These are phyloP conservation scores for Troilus luridus DNA, from an alignment of 2,888 invertebrate genomes.

Conservation along the genomic window DNA sequence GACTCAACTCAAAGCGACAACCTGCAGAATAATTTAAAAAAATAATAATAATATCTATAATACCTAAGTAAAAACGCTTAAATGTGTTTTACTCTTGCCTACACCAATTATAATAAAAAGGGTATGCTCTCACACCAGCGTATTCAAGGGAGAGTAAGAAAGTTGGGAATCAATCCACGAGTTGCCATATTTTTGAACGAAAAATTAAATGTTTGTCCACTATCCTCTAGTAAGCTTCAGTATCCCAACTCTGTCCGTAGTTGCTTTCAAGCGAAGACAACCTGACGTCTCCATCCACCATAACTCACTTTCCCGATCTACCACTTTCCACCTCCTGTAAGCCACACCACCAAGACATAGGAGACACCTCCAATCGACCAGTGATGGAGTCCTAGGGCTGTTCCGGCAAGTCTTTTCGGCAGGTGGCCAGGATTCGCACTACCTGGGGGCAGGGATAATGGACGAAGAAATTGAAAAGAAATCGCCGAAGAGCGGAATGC, in stretches of 20 bases:
- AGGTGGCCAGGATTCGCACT: neutral
- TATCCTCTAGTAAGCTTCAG: neutral
- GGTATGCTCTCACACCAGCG: no score
- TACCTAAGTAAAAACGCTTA: no score
- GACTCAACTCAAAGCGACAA: no score
- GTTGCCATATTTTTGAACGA: neutral
- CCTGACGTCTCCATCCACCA: neutral
- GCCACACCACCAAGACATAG: neutral
- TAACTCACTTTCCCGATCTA: neutral
- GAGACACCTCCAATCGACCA: neutral
- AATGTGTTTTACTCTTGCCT: no score
- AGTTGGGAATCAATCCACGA: no score
- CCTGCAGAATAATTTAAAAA: no score
- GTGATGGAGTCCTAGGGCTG: neutral
- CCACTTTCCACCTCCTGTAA: constrained; percentile 21
- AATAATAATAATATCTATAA: no score
- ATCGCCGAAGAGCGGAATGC: constrained; percentile 3
- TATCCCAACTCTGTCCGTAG: no score
- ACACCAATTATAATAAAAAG: no score
- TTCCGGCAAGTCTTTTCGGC: neutral
- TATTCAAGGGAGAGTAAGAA: no score
- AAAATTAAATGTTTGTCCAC: neutral
- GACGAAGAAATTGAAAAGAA: constrained; percentile 18
- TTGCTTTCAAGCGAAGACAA: neutral
- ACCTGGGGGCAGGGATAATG: constrained; percentile 16